Evolutionary conservation across 2,888 invertebrate species (phyloP), one percentile per base, ranked within the genome.

Genomic region (Agrotis segetum): DNA sequence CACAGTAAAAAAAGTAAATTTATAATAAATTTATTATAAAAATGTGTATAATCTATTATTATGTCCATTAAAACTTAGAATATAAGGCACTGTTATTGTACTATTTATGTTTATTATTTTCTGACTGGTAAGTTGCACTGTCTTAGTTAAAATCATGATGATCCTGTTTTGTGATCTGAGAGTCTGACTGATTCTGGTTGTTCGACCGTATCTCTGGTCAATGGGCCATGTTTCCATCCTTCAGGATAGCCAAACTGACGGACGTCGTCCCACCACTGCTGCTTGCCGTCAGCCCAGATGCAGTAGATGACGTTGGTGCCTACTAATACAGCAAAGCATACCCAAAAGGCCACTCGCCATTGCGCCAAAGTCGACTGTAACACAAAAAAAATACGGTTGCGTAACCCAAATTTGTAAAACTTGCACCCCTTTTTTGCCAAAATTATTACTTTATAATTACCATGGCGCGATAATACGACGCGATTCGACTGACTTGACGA

Each of bases 201-300:
- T 72, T 89, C 90, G 0, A 88, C 85, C 5, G 85, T 88, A 2
- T 92, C 92, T 21, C 79, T 87, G 62, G 88, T 83, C 5, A 96
- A 77, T 0, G 94, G 74, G 0, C 96, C 96, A 49, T 95, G 93
- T 61, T 92, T 95, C 95, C 95, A 95, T 24, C 88, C 92, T 0
- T 89, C 86, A 0, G 95, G 96, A 73, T 95, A 95, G 2, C 96
- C 96, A 70, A 91, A 93, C 68, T 95, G 93, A 11, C 96, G 89
- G 1, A 97, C 96, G 80, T 97, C 96, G 86, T 98, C 97, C 98
- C 98, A 98, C 88, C 97, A 96, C 84, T 98, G 97, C 55, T 97
- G 97, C 71, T 98, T 97, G 0, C 97, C 98, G 69, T 97, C 97
- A 0, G 97, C 98, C 92, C 96, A 97, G 52, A 97, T 86, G 46